Conservation (phyloP, 2,113 vertebrate genomes). For the Illadopsis cleaveri region DNA sequence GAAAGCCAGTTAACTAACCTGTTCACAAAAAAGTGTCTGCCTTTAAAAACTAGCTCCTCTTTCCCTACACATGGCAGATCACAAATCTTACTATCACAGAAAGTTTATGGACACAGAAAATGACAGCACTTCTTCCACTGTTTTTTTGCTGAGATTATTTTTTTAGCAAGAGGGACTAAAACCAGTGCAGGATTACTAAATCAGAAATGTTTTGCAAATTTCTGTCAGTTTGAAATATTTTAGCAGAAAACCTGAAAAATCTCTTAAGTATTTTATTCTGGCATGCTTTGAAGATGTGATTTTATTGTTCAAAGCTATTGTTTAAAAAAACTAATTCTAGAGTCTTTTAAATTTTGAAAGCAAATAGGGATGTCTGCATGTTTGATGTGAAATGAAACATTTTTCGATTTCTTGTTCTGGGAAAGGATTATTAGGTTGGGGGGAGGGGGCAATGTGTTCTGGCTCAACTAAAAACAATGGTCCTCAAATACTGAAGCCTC, state of each 20-base stretch:
- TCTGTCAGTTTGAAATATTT: not conserved
- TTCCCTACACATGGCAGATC: fast-evolving
- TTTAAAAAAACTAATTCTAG: not conserved
- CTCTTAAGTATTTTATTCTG: not conserved
- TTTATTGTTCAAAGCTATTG: not conserved
- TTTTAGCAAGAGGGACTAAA: not conserved
- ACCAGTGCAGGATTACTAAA: not conserved
- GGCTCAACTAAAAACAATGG: not conserved
- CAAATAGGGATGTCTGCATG: fast-evolving
- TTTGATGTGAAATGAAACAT: not conserved
- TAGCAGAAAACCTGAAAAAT: not conserved
- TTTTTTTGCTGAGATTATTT: not conserved
- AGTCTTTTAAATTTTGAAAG: not conserved
- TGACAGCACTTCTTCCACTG: not conserved
- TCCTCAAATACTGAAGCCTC: not conserved
- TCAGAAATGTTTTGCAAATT: not conserved
- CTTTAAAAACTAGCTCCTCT: not conserved
- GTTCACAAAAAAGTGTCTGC: not conserved
- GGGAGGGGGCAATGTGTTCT: not conserved
- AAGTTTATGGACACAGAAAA: not conserved
- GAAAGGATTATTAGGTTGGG: not conserved
- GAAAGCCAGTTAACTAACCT: not conserved
- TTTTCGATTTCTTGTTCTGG: not conserved
- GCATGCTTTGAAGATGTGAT: not conserved
- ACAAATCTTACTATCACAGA: not conserved